Evolutionary conservation across 92 coral and sea anemone genomes (phyloP).

Genomic region (Pocillopora meandrina): DNA sequence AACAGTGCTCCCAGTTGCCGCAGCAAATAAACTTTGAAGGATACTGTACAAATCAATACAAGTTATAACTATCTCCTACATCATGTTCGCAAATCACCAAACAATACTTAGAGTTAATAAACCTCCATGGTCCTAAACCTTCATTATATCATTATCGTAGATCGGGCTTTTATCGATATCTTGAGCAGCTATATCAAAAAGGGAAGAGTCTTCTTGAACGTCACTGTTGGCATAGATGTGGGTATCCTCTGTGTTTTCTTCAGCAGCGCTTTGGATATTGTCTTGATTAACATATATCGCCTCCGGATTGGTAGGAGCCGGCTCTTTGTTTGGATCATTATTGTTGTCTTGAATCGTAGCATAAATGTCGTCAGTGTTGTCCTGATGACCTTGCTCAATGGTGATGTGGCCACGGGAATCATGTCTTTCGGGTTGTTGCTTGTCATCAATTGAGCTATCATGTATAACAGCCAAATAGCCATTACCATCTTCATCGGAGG

Average conservation of each 20-base stretch:
- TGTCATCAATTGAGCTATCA: not conserved
- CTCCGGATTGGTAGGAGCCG: not conserved
- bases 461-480: not conserved
- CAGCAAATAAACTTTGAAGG: too few relatives aligned
- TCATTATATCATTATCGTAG: constrained; percentile 3
- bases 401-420: not conserved
- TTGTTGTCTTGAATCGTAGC: not conserved
- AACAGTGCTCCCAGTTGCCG: too few relatives aligned
- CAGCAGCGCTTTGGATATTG: not conserved
- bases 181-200: not conserved
- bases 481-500: not conserved
- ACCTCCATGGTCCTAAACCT: not conserved
- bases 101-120: too few relatives aligned
- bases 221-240: constrained; percentile 8
- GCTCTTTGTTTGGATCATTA: not conserved
- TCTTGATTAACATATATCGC: not conserved
- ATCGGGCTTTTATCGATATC: not conserved
- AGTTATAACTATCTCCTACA: too few relatives aligned
- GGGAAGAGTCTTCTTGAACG: not conserved
- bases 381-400: not conserved
- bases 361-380: not conserved
- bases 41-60: too few relatives aligned
- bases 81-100: too few relatives aligned
- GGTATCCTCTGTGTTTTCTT: not conserved
- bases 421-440: not conserved